Evolutionary conservation across 2,888 invertebrate genomes (phyloP), one percentile per base, ranked within the genome.

Genomic region (Troilus luridus): DNA sequence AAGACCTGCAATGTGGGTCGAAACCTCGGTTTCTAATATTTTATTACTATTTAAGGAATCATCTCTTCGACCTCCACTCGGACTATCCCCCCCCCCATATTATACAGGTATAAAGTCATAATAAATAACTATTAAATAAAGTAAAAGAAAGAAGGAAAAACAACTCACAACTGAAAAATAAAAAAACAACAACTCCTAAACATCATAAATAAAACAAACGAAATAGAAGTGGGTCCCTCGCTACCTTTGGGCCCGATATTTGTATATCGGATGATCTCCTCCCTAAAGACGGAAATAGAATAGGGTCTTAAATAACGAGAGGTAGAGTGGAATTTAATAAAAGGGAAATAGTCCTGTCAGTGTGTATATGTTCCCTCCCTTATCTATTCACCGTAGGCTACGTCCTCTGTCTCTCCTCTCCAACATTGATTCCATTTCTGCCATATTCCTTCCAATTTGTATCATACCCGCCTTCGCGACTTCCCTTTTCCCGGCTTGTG

Each of bases 231-330:
- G 85, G 85, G n/a, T n/a, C 12, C 14, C 41, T 41, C 41, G 41
- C 9, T 8, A 56, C 54, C 10, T 85, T 85, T 85, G 85, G 12
- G 56, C 54, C 85, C n/a, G 56, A 85, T 85, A 85, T 85, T 58
- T 85, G 85, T 56, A 58, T 85, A 56, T 58, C n/a, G 85, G 85
- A 85, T 58, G 85, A 85, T 54, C 85, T 56, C 21, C 56, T n/a
- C 56, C 85, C 85, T 85, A 85, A 85, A 85, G 85, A 85, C 85
- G 85, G 85, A 85, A 85, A 85, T 85, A 56, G 85, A 85, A 85
- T 54, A 85, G 85, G 56, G 56, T 9, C 56, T 54, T 85, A 85
- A 85, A 85, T 85, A 85, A 85, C 54, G 85, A 85, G 85, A 85
- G 85, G 85, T 56, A 41, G 85, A 54, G 54, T 85, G 85, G 85